Evolutionary conservation across 1,140 invertebrate species (phyloP), one percentile per base, ranked within the genome.

Genomic region (Chionoecetes opilio): DNA sequence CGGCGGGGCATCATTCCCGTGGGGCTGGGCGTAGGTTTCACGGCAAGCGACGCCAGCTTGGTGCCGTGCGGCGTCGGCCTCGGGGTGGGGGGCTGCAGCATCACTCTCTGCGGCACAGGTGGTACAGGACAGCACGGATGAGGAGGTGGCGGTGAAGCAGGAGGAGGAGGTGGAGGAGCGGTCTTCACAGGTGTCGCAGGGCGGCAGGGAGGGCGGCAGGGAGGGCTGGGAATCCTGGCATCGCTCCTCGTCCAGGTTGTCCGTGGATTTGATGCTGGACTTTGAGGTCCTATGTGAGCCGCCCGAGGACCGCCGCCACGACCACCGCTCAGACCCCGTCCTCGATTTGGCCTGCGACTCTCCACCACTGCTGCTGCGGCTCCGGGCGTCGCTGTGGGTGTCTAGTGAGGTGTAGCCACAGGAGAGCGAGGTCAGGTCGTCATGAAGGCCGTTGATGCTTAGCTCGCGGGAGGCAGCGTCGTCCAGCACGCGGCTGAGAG

Each of bases 191-290:
- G 96, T 96, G 11, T 95, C 96, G 53, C 95, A 95, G 14, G 88
- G 93, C 5, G 96, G 96, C 26, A 96, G 85, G 32, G 96, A 92
- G 14, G 96, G 96, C 35, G 96, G 96, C 9, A 95, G 92, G 14
- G 93, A 90, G 41, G 95, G 96, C 31, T 93, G 95, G 14, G 93
- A 85, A 75, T 92, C 92, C 53, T 94, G 32, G 35, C 53, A 87
- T 0, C 88, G 84, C 26, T 91, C 92, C 21, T 90, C 84, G 26
- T 93, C 95, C 11, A 96, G 89, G 53, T 93, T 94, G 87, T 96
- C 96, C 3, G 95, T 93, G 3, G 95, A 96, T 46, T 96, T 96
- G n/a, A 96, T 96, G 75, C 96, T 96, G 3, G 96, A 96, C 41
- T 96, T 94, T 5, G 96, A 96, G 2, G 96, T 96, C 63, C 95